Conservation (phyloP, 2,797 vertebrate genomes). For the Danio choprae region DNA sequence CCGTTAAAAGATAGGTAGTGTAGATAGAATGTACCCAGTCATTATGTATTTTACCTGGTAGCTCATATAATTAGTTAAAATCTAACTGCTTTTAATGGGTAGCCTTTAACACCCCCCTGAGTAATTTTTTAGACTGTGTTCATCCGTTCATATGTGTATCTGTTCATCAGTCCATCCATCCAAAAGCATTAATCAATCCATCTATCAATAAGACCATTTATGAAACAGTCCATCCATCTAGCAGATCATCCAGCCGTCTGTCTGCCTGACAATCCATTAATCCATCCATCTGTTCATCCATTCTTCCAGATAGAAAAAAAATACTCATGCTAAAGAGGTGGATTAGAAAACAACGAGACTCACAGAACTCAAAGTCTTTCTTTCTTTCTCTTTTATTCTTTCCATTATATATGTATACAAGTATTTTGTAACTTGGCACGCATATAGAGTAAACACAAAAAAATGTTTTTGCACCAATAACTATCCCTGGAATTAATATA, state of each 20-base stretch:
- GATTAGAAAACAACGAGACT: not conserved
- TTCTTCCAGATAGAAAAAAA: too few relatives aligned
- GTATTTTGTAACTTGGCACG: not conserved
- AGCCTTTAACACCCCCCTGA: not conserved
- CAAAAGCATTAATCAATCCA: too few relatives aligned
- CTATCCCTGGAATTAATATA: not conserved
- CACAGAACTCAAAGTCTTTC: not conserved
- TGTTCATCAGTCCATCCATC: too few relatives aligned
- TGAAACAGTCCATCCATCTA: too few relatives aligned
- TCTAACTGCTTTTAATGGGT: not conserved
- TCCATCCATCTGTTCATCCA: too few relatives aligned
- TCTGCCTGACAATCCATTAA: too few relatives aligned
- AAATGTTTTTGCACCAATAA: not conserved
- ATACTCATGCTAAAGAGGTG: not conserved
- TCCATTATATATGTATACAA: too few relatives aligned
- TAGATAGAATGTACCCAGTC: not conserved
- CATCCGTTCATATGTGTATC: too few relatives aligned
- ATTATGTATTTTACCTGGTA: not conserved
- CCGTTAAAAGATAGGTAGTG: not conserved
- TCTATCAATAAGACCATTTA: too few relatives aligned
- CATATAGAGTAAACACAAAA: not conserved
- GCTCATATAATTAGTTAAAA: not conserved
- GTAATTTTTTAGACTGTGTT: not conserved
- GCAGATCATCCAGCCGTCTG: too few relatives aligned
- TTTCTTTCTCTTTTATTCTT: not conserved